These are phyloP conservation scores for Mormyrops boulengeri DNA, from an alignment of 2,797 vertebrate species.

Conservation along the genomic window DNA sequence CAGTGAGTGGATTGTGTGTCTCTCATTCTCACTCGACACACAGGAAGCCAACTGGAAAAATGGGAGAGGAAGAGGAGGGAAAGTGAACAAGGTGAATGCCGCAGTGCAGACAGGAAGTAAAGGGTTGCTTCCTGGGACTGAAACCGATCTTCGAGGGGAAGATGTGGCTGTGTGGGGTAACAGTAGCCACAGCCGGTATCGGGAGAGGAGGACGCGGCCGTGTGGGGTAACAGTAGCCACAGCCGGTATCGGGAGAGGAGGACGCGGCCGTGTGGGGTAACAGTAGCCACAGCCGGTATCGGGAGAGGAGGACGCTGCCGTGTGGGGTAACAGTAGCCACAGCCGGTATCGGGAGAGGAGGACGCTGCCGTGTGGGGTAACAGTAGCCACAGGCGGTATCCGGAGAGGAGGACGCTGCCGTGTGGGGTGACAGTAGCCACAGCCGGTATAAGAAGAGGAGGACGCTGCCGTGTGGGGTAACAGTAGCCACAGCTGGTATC, in stretches of 20 bases:
- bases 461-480: too few relatives aligned
- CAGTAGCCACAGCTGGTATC: too few relatives aligned
- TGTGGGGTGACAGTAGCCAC: too few relatives aligned
- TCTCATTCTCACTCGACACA: slow-evolving; percentile 71
- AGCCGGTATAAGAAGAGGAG: too few relatives aligned
- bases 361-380: too few relatives aligned
- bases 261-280: not conserved
- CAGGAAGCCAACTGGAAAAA: slow-evolving; percentile 60
- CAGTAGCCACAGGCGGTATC: too few relatives aligned
- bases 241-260: not conserved
- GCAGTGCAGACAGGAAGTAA: slow-evolving; percentile 97
- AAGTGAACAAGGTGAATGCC: slow-evolving; percentile 91
- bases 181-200: slow-evolving; percentile 44
- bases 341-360: too few relatives aligned
- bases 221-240: not conserved
- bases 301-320: too few relatives aligned
- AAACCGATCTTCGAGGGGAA: slow-evolving; percentile 91
- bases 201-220: not conserved
- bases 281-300: not conserved
- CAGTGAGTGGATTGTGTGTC: slow-evolving; percentile 64
- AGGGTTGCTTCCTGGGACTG: slow-evolving; percentile 89
- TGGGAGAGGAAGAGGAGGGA: slow-evolving; percentile 46
- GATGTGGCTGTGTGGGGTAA: slow-evolving; percentile 80
- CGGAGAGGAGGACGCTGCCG: too few relatives aligned
- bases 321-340: too few relatives aligned